Conservation (phyloP, 2,113 vertebrate species). For the Eonycteris spelaea region DNA sequence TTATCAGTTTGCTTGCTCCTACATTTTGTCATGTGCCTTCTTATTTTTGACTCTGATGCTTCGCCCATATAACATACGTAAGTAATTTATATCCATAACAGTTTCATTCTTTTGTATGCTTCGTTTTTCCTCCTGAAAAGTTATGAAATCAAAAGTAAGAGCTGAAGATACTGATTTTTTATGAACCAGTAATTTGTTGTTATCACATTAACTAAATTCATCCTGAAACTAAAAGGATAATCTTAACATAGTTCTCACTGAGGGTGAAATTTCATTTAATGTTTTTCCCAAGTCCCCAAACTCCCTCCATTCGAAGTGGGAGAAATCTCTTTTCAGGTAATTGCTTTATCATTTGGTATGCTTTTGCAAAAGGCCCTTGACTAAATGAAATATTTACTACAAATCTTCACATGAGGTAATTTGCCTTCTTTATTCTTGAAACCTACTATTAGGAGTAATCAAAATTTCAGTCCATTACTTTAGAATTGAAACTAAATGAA, state of each 20-base stretch:
- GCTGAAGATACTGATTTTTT: background rate
- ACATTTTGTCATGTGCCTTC: background rate
- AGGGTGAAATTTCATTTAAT: background rate
- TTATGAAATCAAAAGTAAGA: conserved; percentile 1
- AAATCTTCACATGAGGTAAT: background rate
- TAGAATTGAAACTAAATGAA: conserved; percentile 14
- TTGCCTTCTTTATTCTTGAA: background rate
- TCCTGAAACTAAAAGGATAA: background rate
- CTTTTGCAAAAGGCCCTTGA: background rate
- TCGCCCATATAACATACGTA: background rate
- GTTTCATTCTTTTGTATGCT: background rate
- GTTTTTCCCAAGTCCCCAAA: background rate
- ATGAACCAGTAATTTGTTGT: background rate
- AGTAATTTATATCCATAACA: background rate
- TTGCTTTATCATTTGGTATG: background rate
- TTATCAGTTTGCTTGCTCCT: background rate
- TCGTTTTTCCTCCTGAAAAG: background rate
- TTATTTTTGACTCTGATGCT: background rate
- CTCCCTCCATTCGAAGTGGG: background rate
- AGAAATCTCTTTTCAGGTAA: background rate
- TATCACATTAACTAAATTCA: background rate
- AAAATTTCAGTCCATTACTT: background rate
- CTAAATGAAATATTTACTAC: background rate
- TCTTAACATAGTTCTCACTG: background rate
- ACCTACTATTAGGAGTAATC: background rate